Evolutionary conservation across 2,888 invertebrate species (phyloP).

Genomic region (Nasonovia ribisnigri): DNA sequence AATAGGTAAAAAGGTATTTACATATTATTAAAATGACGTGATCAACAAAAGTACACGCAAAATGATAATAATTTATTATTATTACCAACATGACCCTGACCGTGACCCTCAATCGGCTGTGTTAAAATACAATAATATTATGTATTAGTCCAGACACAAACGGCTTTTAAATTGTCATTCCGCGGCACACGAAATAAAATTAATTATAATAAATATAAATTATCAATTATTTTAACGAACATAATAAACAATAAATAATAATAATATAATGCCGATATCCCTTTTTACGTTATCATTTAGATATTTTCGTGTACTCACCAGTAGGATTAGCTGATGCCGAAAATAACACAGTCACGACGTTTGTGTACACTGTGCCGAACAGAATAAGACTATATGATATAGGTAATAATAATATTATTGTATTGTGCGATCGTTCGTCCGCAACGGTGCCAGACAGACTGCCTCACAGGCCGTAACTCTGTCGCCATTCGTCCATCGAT

Average conservation of each 20-base stretch:
- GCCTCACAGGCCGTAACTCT: background rate
- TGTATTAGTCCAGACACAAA: background rate
- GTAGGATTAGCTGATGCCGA: background rate
- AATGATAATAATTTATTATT: background rate
- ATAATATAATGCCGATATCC: too few species aligned
- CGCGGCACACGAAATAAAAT: background rate
- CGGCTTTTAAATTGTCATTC: background rate
- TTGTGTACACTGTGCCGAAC: background rate
- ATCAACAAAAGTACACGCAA: background rate
- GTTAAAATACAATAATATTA: background rate
- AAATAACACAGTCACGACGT: background rate
- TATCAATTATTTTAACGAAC: too few species aligned
- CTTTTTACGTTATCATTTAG: too few species aligned
- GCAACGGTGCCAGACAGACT: slow-evolving; percentile 53
- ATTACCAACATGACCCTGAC: background rate
- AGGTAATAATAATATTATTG: background rate
- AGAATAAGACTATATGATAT: background rate
- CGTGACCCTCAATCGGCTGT: background rate
- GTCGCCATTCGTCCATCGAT: slow-evolving; percentile 31
- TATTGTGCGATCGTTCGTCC: slow-evolving; percentile 16
- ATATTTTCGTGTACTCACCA: background rate
- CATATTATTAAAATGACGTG: background rate
- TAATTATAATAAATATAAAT: too few species aligned
- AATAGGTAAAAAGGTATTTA: background rate
- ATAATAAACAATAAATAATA: too few species aligned